phyloP scores from a whole-genome alignment of 2,888 invertebrate species.

The Ichneumoninae sp. region DNA sequence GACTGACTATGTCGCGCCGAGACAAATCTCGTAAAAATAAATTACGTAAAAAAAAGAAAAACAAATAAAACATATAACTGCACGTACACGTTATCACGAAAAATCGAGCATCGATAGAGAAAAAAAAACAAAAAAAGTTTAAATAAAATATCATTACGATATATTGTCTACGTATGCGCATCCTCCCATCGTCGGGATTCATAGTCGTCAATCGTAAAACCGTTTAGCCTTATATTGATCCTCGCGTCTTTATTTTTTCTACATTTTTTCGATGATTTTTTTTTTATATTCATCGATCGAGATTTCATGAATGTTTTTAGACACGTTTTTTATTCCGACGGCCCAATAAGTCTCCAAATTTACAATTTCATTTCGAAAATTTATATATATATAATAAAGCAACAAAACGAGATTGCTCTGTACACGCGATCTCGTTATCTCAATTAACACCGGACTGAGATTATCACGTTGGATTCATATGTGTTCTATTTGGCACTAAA shows the following conservation, averaged over 20 bases:
- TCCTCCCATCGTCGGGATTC: constrained; percentile 61
- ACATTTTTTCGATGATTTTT: constrained; percentile 39
- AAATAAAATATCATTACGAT: constrained; percentile 39
- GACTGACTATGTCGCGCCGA: constrained; percentile 18
- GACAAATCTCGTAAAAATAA: constrained; percentile 28
- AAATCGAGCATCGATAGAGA: constrained; percentile 55
- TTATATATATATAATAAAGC: constrained; percentile 18
- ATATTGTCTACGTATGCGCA: constrained; percentile 58
- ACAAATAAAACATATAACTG: constrained; percentile 53
- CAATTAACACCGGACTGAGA: constrained; percentile 52
- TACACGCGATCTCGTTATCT: constrained; percentile 52
- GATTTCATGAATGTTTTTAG: constrained; percentile 42
- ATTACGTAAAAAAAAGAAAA: constrained; percentile 18
- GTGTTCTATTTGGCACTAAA: constrained; percentile 50
- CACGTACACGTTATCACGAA: constrained; percentile 59
- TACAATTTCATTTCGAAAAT: constrained; percentile 42
- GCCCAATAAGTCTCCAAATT: constrained; percentile 2
- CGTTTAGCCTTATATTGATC: constrained; percentile 34
- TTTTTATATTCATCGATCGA: constrained; percentile 12
- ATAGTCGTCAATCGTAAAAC: constrained; percentile 44
- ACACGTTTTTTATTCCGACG: constrained; percentile 18
- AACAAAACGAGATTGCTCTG: constrained; percentile 42
- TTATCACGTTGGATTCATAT: constrained; percentile 54
- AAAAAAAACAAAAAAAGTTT: constrained; percentile 21
- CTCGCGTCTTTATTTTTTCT: constrained; percentile 39